Conservation (phyloP, 2,888 invertebrate species). For the Caenorhabditis panamensis region DNA sequence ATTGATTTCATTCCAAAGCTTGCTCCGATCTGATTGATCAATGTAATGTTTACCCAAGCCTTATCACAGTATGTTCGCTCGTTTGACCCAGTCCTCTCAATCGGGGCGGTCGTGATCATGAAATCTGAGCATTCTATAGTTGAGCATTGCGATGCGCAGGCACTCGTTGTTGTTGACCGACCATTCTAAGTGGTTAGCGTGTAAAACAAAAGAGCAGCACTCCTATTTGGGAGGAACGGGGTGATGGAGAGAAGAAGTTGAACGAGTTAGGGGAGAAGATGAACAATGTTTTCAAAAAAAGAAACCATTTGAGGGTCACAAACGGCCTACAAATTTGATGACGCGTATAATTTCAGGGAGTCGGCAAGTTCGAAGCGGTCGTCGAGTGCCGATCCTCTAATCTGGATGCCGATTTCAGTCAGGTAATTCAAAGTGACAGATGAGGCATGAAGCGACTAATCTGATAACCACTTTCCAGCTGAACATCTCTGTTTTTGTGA, state of each 20-base stretch:
- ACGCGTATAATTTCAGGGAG: constrained; percentile 69
- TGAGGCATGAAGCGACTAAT: constrained; percentile 13
- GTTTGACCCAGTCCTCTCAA: constrained; percentile 15
- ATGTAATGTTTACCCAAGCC: constrained; percentile 37
- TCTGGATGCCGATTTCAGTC: constrained; percentile 70
- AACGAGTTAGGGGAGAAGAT: no score
- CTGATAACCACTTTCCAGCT: constrained; percentile 70
- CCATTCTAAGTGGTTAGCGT: constrained; percentile 70
- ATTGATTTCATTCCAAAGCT: constrained; percentile 15
- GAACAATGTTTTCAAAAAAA: no score
- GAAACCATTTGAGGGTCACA: constrained; percentile 42
- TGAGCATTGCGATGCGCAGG: constrained; percentile 49
- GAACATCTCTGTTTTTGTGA: constrained; percentile 79
- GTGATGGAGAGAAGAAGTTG: no score
- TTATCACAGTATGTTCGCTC: constrained; percentile 54
- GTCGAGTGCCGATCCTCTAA: constrained; percentile 71
- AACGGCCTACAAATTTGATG: constrained; percentile 61
- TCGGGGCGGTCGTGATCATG: constrained; percentile 55
- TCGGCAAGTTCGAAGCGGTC: constrained; percentile 71
- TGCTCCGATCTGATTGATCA: constrained; percentile 1
- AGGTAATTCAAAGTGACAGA: constrained; percentile 60
- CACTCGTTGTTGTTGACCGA: constrained; percentile 51
- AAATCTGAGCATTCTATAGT: constrained; percentile 58
- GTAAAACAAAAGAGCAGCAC: constrained; percentile 69
- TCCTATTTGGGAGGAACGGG: constrained; percentile 38